Percentiles rank a stretch among this genome's conserved stretches.
These are phyloP conservation scores for Sussaba pulchella DNA, from an alignment of 2,888 invertebrate species.

Conservation along the genomic window DNA sequence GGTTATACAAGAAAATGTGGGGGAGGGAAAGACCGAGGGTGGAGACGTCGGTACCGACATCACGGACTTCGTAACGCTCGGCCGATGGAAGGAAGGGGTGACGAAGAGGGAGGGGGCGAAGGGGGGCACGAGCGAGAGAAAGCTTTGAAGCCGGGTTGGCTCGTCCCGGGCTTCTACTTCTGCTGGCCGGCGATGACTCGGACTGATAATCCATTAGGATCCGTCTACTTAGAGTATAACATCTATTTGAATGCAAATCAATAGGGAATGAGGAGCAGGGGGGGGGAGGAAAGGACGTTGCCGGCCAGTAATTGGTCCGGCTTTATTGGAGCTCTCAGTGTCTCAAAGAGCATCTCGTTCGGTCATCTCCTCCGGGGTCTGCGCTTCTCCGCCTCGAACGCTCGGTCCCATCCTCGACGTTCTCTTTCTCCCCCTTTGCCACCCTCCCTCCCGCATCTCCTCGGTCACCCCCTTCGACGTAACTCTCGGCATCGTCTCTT, in stretches of 20 bases:
- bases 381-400: slow-evolving; percentile 58
- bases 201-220: slow-evolving; percentile 85
- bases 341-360: slow-evolving; percentile 84
- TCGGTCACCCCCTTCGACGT: no score
- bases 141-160: slow-evolving; percentile 82
- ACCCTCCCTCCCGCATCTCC: slow-evolving; percentile 5
- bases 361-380: slow-evolving; percentile 80
- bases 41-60: slow-evolving; percentile 47
- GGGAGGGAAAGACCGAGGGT: slow-evolving; percentile 43
- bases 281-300: slow-evolving; percentile 72
- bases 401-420: slow-evolving; percentile 63
- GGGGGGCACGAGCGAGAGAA: slow-evolving; percentile 60
- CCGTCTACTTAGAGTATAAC: slow-evolving; percentile 84
- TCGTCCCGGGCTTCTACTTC: slow-evolving; percentile 54
- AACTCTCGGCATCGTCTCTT: no score
- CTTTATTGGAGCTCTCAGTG: slow-evolving; percentile 84
- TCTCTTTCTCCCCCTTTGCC: slow-evolving; percentile 64
- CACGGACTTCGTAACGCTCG: slow-evolving; percentile 53
- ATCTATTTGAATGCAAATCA: slow-evolving; percentile 85
- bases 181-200: slow-evolving; percentile 80
- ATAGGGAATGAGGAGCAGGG: slow-evolving; percentile 79
- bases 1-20: slow-evolving; percentile 66
- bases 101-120: slow-evolving; percentile 32
- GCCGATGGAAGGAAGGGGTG: no score
- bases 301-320: slow-evolving; percentile 84